These are phyloP conservation scores for Alligator sinensis DNA, from an alignment of 2,113 vertebrate genomes.

Conservation along the genomic window DNA sequence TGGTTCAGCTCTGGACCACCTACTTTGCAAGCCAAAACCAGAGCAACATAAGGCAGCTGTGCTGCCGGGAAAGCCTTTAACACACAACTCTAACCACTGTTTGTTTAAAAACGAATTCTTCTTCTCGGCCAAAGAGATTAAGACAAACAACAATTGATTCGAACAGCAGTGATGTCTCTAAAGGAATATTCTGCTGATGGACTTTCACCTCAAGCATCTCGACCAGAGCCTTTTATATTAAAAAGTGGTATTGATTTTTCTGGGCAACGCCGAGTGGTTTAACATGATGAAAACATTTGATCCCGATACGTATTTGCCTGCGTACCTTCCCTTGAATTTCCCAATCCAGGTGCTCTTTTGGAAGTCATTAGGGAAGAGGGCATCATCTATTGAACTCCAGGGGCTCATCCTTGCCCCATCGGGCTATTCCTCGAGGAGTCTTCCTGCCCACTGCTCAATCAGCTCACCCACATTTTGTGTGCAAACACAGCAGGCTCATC, in stretches of 20 bases:
- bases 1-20: accelerated
- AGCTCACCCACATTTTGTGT: accelerated
- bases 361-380: not conserved
- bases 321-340: not conserved
- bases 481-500: not conserved
- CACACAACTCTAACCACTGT: accelerated
- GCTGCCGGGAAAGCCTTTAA: not conserved
- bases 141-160: accelerated
- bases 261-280: not conserved
- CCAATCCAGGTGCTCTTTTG: not conserved
- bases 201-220: not conserved
- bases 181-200: not conserved
- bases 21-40: accelerated
- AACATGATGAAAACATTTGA: accelerated
- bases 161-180: accelerated
- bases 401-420: accelerated
- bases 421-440: not conserved
- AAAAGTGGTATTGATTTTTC: not conserved
- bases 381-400: not conserved
- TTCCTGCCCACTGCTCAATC: not conserved
- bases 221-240: not conserved
- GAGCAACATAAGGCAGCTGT: accelerated
- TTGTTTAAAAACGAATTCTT: not conserved
- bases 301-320: accelerated
- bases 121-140: not conserved